phyloP scores from a whole-genome alignment of 2,113 vertebrate genomes.

The Phalacrocorax carbo region DNA sequence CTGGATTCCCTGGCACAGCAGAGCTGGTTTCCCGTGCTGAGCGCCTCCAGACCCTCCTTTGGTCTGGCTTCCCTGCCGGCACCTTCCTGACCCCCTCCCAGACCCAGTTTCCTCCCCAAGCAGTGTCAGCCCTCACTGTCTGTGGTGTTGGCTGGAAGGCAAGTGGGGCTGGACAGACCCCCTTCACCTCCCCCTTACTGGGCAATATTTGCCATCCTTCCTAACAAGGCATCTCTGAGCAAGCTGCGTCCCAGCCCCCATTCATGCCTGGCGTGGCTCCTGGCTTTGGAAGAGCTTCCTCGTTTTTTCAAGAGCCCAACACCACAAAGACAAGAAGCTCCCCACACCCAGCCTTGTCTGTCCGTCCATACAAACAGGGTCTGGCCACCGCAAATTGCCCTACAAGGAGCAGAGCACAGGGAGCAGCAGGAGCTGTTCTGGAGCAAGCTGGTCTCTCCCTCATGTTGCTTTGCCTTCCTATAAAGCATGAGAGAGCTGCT shows the following conservation, averaged over 20 bases:
- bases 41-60: neutral
- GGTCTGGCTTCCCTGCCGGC: neutral
- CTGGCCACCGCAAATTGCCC: neutral
- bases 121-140: neutral
- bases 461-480: neutral
- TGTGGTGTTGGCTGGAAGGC: neutral
- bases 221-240: neutral
- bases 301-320: neutral
- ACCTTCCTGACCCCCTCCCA: neutral
- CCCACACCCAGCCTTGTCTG: neutral
- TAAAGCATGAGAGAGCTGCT: neutral
- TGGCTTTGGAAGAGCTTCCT: neutral
- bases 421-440: accelerated
- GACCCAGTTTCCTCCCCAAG: neutral
- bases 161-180: neutral
- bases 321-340: neutral
- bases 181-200: neutral
- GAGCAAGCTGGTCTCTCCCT: neutral
- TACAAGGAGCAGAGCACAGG: neutral
- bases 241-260: neutral
- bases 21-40: neutral
- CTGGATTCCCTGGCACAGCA: neutral
- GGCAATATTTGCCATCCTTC: neutral
- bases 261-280: neutral
- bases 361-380: neutral